A percentile compares a stretch with the other conserved stretches of the same genome.
phyloP scores from a whole-genome alignment of 37 sponge, comb jelly and placozoan genomes.

The Chondrosia reniformis region DNA sequence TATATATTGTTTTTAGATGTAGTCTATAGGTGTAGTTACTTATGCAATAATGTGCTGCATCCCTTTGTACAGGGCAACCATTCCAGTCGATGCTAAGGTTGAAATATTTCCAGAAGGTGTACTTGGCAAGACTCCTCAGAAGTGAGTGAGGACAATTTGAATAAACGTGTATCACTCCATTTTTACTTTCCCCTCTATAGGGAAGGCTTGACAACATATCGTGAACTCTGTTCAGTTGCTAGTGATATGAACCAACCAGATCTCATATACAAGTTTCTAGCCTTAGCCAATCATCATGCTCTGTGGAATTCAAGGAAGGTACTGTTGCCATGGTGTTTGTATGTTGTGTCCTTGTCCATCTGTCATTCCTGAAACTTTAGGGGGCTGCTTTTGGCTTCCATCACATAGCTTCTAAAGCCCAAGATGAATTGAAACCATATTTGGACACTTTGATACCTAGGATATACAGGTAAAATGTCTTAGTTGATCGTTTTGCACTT shows the following conservation, averaged over 20 bases:
- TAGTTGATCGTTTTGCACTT: too few species aligned
- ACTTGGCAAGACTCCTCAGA: slow-evolving; percentile 68
- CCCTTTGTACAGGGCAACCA: neutral
- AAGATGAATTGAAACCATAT: slow-evolving; percentile 68
- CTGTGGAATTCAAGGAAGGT: slow-evolving; percentile 92
- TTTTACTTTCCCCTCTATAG: slow-evolving; percentile 24
- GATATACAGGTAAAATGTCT: slow-evolving; percentile 48
- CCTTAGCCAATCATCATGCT: slow-evolving; percentile 78
- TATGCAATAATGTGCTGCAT: too few species aligned
- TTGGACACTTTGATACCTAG: slow-evolving; percentile 68
- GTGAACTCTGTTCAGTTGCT: slow-evolving; percentile 89
- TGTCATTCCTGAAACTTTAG: slow-evolving; percentile 21
- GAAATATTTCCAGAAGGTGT: slow-evolving; percentile 55
- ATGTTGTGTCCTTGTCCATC: neutral
- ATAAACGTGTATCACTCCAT: too few species aligned
- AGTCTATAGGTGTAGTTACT: too few species aligned
- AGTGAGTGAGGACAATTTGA: slow-evolving; percentile 46
- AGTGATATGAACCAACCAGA: slow-evolving; percentile 91
- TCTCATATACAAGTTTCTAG: slow-evolving; percentile 90
- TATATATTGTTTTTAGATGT: too few species aligned
- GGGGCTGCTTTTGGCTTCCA: slow-evolving; percentile 85
- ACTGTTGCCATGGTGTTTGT: neutral
- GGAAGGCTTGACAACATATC: slow-evolving; percentile 72
- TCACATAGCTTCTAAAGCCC: slow-evolving; percentile 56
- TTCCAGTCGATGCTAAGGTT: slow-evolving; percentile 40